Evolutionary conservation across 2,797 vertebrate species (phyloP).

Genomic region (Psittacula echo): DNA sequence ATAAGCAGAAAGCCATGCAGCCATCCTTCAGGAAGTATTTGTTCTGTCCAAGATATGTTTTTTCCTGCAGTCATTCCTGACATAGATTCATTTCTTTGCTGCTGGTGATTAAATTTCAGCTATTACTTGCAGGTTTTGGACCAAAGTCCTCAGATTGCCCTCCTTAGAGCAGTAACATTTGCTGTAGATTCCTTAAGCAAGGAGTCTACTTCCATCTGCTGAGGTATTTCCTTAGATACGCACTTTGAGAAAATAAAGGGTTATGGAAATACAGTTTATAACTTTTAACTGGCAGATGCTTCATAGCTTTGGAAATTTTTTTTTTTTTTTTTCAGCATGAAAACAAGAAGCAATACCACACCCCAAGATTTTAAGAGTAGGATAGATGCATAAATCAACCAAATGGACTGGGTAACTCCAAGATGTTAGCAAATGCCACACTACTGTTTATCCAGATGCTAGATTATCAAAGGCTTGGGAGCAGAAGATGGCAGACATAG

Average conservation of each 20-base stretch:
- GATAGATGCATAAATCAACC: not conserved
- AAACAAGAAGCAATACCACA: not conserved
- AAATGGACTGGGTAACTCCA: not conserved
- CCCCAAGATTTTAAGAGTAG: not conserved
- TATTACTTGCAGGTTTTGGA: not conserved
- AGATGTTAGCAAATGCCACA: not conserved
- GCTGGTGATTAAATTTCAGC: not conserved
- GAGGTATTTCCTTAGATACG: not conserved
- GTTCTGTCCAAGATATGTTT: not conserved
- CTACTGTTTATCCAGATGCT: not conserved
- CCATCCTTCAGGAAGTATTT: not conserved
- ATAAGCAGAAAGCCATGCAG: not conserved
- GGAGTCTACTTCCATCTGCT: not conserved
- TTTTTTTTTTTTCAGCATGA: not conserved
- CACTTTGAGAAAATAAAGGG: not conserved
- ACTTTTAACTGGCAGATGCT: not conserved
- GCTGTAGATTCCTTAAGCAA: not conserved
- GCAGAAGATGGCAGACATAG: fast-evolving
- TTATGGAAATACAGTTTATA: not conserved
- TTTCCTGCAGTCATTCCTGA: not conserved
- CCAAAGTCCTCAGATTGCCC: not conserved
- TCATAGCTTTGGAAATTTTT: not conserved
- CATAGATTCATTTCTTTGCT: not conserved
- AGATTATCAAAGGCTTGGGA: not conserved
- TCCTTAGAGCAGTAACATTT: not conserved